phyloP scores from a whole-genome alignment of 2,888 invertebrate species.

The Meteorus colon region DNA sequence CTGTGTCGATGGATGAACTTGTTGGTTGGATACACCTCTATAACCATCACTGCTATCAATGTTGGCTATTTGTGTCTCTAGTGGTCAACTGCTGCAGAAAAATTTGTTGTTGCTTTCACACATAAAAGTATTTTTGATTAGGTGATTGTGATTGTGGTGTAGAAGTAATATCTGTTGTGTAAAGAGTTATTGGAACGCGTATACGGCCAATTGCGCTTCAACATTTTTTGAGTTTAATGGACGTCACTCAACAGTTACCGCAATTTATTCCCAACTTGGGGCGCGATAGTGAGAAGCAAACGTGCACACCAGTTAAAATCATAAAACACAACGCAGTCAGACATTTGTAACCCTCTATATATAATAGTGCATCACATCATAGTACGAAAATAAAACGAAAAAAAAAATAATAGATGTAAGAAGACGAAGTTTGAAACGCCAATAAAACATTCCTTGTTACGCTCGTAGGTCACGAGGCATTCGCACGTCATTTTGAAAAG shows the following conservation, averaged over 20 bases:
- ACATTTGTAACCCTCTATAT: conserved; percentile 26
- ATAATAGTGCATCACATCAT: background rate
- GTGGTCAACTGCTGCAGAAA: background rate
- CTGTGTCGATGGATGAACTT: conserved; percentile 34
- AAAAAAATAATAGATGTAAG: conserved; percentile 11
- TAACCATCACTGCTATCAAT: conserved; percentile 20
- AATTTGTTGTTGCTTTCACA: background rate
- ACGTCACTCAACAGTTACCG: background rate
- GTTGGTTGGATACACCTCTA: background rate
- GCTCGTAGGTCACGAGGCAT: conserved; percentile 69
- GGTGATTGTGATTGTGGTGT: background rate
- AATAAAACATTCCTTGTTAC: conserved; percentile 66
- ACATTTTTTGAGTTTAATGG: background rate
- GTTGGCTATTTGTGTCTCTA: background rate
- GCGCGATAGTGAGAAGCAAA: background rate
- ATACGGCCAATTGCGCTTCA: background rate
- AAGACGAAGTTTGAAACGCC: conserved; percentile 18
- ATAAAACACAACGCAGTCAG: conserved; percentile 35
- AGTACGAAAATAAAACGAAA: background rate
- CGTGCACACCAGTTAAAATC: conserved; percentile 25
- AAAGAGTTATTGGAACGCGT: conserved; percentile 6
- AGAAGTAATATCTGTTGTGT: background rate
- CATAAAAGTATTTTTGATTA: background rate
- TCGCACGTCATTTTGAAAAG: conserved; percentile 58
- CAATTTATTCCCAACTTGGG: conserved; percentile 15